Conservation (phyloP, 1,140 invertebrate species). For the Triops cancriformis region DNA sequence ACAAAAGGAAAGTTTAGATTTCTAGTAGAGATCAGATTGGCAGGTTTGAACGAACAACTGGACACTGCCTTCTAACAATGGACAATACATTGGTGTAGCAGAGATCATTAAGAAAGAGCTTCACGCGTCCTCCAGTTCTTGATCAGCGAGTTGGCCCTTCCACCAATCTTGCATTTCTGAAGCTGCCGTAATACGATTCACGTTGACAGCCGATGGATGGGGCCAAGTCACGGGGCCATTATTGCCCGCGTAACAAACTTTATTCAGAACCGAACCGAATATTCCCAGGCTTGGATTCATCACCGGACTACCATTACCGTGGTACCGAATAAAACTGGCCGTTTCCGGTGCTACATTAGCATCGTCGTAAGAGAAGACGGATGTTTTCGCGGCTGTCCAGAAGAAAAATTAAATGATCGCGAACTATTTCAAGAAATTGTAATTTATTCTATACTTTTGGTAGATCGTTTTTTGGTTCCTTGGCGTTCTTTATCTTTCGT, state of each 20-base stretch:
- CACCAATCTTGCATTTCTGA: slow-evolving; percentile 56
- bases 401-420: background rate
- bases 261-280: slow-evolving; percentile 31
- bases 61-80: background rate
- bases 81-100: background rate
- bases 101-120: background rate
- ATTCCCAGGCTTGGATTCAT: slow-evolving; percentile 40
- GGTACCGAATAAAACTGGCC: slow-evolving; percentile 37
- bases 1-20: background rate
- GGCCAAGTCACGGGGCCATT: background rate
- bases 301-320: slow-evolving; percentile 42
- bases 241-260: background rate
- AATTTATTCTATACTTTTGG: slow-evolving; percentile 45
- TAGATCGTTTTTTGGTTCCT: slow-evolving; percentile 53
- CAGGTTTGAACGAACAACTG: background rate
- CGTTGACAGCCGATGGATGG: slow-evolving; percentile 35
- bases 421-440: slow-evolving; percentile 1
- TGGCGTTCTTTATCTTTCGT: slow-evolving; percentile 65
- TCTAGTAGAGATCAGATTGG: background rate
- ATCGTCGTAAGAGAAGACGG: slow-evolving; percentile 2
- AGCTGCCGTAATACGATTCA: slow-evolving; percentile 46
- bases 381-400: slow-evolving; percentile 18
- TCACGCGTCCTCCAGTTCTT: background rate
- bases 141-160: slow-evolving; percentile 48
- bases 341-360: background rate